Base-by-base conservation (phyloP, 2,113 vertebrate genomes). In the Echinops telfairi region DNA sequence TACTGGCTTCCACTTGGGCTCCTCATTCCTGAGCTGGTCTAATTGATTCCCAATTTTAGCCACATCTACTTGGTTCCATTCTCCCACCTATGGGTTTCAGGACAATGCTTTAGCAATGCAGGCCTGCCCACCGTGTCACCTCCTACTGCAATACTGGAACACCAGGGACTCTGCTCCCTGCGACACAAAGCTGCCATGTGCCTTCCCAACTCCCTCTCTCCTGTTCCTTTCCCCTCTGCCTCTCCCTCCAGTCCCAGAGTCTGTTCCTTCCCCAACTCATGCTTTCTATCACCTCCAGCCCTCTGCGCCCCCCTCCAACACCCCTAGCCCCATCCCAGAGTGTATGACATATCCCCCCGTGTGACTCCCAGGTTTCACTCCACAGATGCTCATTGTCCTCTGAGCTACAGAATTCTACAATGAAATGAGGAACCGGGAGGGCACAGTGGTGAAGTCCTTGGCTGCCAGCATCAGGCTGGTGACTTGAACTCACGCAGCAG, bases 331-430 rank as follows among this genome's bases (percentile, higher is more conserved):
- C 29, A 29, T 64, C 12, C 9, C 2, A 20, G 15, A 14, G 31
- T 36, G 12, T 16, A 27, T 3, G 10, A 5, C 4, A 11, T 1
- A 22, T 16, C n/a, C 60, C 60, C 0, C 0, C 0, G 3, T 27
- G 5, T 11, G 11, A 1, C 10, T 25, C 22, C 17, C 0, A 0
- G 3, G 22, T 16, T 11, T 0, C 1, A 14, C 29, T 9, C 29
- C 3, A 0, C 9, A 20, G 31, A 8, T 3, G 0, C 23, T 36
- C 36, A 0, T 22, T 14, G 16, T 23, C 2, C 36, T 0, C 12
- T 33, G 47, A 4, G 2, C 58, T 10, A 0, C 2, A 36, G 60
- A 2, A 1, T 2, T 16, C 27, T 0, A 12, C 0, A 53, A 53
- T 53, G 47, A 53, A 53, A 53, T 14, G 47, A 70, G 66, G 29